Base-by-base conservation (phyloP, 2,888 invertebrate species). In the Conops quadrifasciatus region DNA sequence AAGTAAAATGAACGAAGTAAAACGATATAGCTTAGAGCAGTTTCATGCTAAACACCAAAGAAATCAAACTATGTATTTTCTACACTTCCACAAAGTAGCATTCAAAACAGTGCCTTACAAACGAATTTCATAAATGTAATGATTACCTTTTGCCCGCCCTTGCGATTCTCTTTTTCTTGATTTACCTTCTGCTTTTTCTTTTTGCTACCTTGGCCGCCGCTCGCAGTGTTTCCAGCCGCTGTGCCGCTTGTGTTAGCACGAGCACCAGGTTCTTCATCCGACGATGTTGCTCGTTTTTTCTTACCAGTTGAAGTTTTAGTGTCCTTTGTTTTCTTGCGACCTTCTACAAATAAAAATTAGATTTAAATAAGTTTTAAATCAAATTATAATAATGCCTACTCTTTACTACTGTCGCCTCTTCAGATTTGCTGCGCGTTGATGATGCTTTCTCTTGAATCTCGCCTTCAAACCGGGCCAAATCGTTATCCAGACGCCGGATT, bases 391-490 rank as follows among this genome's bases (percentile, higher is more conserved):
- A n/a, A 60, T n/a, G 1, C 13, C 85, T 88, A 89, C 90, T 91
- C 79, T 90, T 90, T 53, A 88, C 87, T 13, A 89, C 87, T 68
- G 88, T 85, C 70, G 87, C 85, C 73, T 89, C 88, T 78, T 92
- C 92, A 60, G 91, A 90, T 75, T 90, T 89, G 78, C 92, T 91
- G 62, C 93, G 90, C 26, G 91, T 92, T 75, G 90, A 93, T 75
- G 94, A 87, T 2, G 94, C 93, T 87, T 97, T 97, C 82, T 98
- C 97, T 85, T 97, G 97, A 80, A 98, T 94, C 87, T 98, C 97
- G 0, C 96, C 93, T 86, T 98, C 98, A 84, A 98, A 98, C 73
- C 97, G 90, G 0, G 97, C 96, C 82, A 98, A 89, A 88, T 98
- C 98, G 70, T 96, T 95, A 87, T 98, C 98, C 80, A 98, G 88